Evolutionary conservation across 2,113 vertebrate genomes (phyloP).

Genomic region (Macaca nemestrina): DNA sequence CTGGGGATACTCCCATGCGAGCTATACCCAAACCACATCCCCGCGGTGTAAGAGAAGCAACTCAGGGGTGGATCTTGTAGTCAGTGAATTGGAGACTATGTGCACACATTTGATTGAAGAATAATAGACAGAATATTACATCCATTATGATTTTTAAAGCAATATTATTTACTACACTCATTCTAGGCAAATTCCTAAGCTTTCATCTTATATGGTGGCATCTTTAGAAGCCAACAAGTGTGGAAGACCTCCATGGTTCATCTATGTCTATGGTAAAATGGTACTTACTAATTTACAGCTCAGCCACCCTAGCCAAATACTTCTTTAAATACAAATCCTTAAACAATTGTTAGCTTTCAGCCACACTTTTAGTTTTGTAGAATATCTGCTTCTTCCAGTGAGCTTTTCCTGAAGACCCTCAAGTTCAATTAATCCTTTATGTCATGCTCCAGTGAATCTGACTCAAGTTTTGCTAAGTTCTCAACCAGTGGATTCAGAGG

Average conservation of each 20-base stretch:
- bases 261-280: neutral
- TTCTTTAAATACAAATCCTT: neutral
- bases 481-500: neutral
- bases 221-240: conserved; percentile 62
- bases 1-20: neutral
- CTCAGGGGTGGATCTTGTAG: too few relatives aligned
- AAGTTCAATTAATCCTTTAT: neutral
- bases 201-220: conserved; percentile 72
- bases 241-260: rapidly evolving
- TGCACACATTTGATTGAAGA: neutral
- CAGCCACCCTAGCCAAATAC: neutral
- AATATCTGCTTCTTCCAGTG: rapidly evolving
- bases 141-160: neutral
- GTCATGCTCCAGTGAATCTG: neutral
- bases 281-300: neutral
- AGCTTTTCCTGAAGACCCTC: neutral
- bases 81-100: neutral
- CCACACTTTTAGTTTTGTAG: neutral
- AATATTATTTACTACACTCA: neutral
- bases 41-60: neutral
- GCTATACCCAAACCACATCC: neutral
- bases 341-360: rapidly evolving
- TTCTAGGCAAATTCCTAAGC: neutral
- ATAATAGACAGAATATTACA: neutral
- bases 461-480: neutral